Evolutionary conservation across 2,113 vertebrate genomes (phyloP).

Genomic region (Pygoscelis antarcticus): DNA sequence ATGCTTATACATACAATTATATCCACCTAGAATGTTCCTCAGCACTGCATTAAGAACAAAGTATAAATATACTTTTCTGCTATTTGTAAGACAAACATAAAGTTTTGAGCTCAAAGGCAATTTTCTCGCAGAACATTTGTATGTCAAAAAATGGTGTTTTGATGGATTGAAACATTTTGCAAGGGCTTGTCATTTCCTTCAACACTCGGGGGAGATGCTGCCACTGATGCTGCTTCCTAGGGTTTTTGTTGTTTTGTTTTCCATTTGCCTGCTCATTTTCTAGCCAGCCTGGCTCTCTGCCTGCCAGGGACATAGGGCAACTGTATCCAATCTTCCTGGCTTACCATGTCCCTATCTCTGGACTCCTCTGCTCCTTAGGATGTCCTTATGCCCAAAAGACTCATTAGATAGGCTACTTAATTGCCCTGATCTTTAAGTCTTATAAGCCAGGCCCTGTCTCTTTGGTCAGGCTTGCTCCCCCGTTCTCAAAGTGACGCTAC

Average conservation of each 20-base stretch:
- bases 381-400: not conserved
- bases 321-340: not conserved
- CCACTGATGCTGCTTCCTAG: not conserved
- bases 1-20: not conserved
- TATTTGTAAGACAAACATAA: not conserved
- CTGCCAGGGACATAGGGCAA: not conserved
- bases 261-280: not conserved
- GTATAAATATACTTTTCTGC: not conserved
- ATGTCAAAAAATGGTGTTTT: not conserved
- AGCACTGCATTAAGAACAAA: not conserved
- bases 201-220: not conserved
- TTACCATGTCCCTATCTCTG: not conserved
- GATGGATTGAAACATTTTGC: not conserved
- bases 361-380: not conserved
- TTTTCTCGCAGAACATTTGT: not conserved
- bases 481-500: not conserved
- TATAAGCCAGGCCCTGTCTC: not conserved
- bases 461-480: not conserved
- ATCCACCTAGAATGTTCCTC: not conserved
- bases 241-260: not conserved
- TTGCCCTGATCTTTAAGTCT: not conserved
- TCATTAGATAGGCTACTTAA: not conserved
- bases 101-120: not conserved
- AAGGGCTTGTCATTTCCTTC: not conserved
- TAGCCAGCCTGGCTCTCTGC: not conserved